These are phyloP conservation scores for Abramis brama DNA, from an alignment of 2,113 vertebrate genomes.

Conservation along the genomic window DNA sequence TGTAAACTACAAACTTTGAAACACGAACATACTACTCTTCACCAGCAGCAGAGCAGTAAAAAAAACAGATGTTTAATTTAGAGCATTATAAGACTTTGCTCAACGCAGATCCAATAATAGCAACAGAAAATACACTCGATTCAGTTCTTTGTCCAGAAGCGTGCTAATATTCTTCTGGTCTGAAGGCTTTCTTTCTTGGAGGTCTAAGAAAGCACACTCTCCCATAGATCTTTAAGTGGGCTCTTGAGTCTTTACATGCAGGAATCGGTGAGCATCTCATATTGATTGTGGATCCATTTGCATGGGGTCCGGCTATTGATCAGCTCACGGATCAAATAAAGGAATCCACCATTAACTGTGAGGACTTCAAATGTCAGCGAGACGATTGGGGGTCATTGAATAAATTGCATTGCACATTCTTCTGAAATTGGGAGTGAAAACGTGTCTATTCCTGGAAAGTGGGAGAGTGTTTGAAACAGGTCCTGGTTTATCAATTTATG, in stretches of 20 bases:
- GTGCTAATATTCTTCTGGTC: slow-evolving; percentile 4
- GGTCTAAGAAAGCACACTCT: not conserved
- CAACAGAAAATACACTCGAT: not conserved
- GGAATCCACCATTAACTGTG: slow-evolving; percentile 33
- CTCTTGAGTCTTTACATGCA: slow-evolving; percentile 11
- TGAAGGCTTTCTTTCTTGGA: not conserved
- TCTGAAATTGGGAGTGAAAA: not conserved
- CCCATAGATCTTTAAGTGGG: slow-evolving; percentile 3
- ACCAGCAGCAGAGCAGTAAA: not conserved
- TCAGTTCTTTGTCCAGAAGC: not conserved
- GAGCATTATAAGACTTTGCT: not conserved
- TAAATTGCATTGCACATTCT: slow-evolving; percentile 24
- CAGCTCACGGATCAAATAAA: slow-evolving; percentile 39
- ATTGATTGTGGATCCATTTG: slow-evolving; percentile 13
- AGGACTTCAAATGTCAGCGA: slow-evolving; percentile 45
- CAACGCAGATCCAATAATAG: not conserved
- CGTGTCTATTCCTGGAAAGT: not conserved
- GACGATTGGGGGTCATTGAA: slow-evolving; percentile 29
- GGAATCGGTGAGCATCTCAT: slow-evolving; percentile 15
- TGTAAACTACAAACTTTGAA: slow-evolving; percentile 17
- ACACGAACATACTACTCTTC: not conserved
- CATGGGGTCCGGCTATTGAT: slow-evolving; percentile 41
- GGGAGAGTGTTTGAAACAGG: not conserved
- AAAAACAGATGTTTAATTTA: not conserved
- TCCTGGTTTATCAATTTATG: not conserved